A percentile compares a stretch with the other conserved stretches of the same genome.
Conservation (phyloP, 2,888 invertebrate genomes). For the Drosophila mimica region DNA sequence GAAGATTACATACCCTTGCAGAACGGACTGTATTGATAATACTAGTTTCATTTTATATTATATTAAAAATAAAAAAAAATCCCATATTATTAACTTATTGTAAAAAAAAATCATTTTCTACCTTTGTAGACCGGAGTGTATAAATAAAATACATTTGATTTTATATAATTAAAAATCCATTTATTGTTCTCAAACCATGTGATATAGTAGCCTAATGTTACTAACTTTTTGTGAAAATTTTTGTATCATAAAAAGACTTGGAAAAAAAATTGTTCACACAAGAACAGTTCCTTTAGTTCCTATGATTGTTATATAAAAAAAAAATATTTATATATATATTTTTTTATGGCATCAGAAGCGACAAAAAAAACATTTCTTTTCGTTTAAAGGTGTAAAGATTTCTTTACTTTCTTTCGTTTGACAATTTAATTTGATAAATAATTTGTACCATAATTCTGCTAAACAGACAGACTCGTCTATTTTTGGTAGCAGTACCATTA, state of each 20-base stretch:
- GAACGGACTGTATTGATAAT: not conserved
- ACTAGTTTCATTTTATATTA: not conserved
- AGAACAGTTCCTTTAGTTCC: not conserved
- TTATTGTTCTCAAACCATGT: fast-evolving
- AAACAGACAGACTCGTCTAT: slow-evolving; percentile 5
- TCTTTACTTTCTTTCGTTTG: too few species aligned
- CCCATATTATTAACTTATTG: not conserved
- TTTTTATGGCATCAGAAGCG: not conserved
- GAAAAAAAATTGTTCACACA: too few species aligned
- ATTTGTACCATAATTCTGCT: slow-evolving; percentile 27
- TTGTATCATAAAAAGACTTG: too few species aligned
- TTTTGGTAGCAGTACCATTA: slow-evolving; percentile 45
- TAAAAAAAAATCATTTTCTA: not conserved
- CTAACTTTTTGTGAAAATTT: too few species aligned
- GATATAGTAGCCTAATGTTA: not conserved
- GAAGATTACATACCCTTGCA: not conserved
- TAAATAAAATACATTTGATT: not conserved
- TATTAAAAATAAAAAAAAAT: not conserved
- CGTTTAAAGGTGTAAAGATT: not conserved
- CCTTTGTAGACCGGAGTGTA: not conserved
- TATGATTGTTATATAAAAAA: not conserved
- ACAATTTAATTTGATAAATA: slow-evolving; percentile 18
- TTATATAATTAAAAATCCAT: not conserved
- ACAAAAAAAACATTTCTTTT: not conserved
- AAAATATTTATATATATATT: not conserved